A percentile compares a stretch with the other conserved stretches of the same genome.
phyloP scores from a whole-genome alignment of 2,888 invertebrate genomes.

The Harpagoxenus sublaevis region DNA sequence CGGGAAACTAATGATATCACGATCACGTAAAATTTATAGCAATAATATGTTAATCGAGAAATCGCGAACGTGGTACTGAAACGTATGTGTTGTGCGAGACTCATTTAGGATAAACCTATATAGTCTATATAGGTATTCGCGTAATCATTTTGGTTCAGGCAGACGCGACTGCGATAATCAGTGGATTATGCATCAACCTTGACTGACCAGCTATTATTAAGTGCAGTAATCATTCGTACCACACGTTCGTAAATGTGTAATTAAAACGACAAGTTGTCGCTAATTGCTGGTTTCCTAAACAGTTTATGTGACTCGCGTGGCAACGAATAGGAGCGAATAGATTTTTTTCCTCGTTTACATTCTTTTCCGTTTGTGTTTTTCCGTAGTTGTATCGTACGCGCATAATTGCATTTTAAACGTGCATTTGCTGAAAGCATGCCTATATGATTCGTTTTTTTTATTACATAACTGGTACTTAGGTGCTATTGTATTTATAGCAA shows the following conservation, averaged over 20 bases:
- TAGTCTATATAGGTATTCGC: not conserved
- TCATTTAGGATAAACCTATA: not conserved
- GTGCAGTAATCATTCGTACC: conserved; percentile 14
- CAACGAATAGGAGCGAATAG: not conserved
- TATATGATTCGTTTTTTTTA: conserved; percentile 1
- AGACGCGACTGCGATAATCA: conserved; percentile 3
- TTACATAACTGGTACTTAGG: not conserved
- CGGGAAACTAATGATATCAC: not conserved
- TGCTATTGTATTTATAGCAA: not conserved
- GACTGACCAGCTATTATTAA: conserved; percentile 33
- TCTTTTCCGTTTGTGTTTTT: not conserved
- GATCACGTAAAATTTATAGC: not conserved
- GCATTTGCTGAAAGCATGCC: not conserved
- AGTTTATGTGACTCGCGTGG: not conserved
- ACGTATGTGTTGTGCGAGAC: not conserved
- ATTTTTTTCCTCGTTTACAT: not conserved
- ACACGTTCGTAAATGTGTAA: conserved; percentile 30
- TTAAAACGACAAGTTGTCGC: conserved; percentile 28
- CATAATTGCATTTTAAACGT: not conserved
- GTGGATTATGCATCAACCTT: conserved; percentile 47
- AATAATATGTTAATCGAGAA: not conserved
- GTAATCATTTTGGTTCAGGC: not conserved
- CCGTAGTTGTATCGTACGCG: not conserved
- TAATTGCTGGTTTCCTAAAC: conserved; percentile 42
- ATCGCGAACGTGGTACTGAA: not conserved